Percentiles rank a stretch among this genome's conserved stretches.
These are phyloP conservation scores for Nymphalis polychloros DNA, from an alignment of 2,888 invertebrate genomes.

Conservation along the genomic window DNA sequence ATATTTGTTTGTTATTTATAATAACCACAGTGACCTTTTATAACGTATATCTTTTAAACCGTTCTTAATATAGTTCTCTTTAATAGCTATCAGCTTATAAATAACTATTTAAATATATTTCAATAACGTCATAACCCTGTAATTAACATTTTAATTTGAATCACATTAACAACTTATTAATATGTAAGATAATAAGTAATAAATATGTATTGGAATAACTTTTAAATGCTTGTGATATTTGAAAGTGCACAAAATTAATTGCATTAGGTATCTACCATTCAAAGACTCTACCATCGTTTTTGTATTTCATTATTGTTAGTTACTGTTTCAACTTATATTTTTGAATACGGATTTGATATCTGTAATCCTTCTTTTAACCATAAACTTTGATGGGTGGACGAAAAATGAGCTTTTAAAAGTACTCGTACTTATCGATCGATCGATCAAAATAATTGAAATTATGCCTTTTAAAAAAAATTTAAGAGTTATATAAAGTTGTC, in stretches of 20 bases:
- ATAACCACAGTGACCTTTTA: conserved; percentile 9
- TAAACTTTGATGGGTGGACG: too few relatives aligned
- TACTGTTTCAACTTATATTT: too few relatives aligned
- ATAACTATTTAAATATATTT: conserved; percentile 2
- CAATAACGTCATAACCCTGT: conserved; percentile 12
- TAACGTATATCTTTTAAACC: conserved; percentile 10
- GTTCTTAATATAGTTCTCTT: conserved; percentile 17
- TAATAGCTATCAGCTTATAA: conserved; percentile 12
- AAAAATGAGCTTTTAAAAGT: too few relatives aligned
- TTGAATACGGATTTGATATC: too few relatives aligned
- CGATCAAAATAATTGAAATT: neutral
- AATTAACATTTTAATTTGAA: neutral
- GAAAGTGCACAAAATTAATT: too few relatives aligned
- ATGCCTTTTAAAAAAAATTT: neutral
- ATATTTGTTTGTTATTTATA: conserved; percentile 9
- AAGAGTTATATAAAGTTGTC: neutral
- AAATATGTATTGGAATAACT: too few relatives aligned
- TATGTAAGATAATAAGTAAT: neutral
- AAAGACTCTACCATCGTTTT: neutral
- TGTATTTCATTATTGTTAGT: neutral
- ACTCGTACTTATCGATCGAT: too few relatives aligned
- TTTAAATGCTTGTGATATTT: too few relatives aligned
- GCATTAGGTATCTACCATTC: too few relatives aligned
- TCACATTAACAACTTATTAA: neutral
- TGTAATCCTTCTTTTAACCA: too few relatives aligned